Percentiles rank a stretch among this genome's conserved stretches.
Evolutionary conservation across 2,888 invertebrate species (phyloP).

Genomic region (Allolobophora icterica): DNA sequence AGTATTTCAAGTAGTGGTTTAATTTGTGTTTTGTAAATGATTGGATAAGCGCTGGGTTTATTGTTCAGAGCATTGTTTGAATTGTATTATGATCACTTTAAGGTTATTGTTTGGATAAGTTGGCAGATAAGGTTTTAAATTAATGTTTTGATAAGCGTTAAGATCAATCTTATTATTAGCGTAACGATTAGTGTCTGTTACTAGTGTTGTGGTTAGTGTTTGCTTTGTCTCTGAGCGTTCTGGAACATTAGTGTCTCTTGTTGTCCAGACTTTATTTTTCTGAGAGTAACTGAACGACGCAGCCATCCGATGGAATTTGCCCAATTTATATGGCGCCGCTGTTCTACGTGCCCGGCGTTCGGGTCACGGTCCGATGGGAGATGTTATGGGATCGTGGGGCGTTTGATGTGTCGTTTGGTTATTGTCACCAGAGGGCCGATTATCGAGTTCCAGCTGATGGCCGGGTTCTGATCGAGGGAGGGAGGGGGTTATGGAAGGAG

Average conservation of each 20-base stretch:
- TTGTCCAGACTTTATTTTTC: not conserved
- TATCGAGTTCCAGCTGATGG: constrained; percentile 1
- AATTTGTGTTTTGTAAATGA: too few relatives aligned
- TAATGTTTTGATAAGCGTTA: not conserved
- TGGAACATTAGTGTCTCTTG: not conserved
- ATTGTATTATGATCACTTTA: too few relatives aligned
- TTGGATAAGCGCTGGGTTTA: too few relatives aligned
- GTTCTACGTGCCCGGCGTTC: not conserved
- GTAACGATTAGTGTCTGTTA: not conserved
- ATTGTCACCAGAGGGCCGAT: constrained; percentile 1
- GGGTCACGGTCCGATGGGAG: not conserved
- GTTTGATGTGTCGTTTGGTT: not conserved
- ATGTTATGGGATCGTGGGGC: not conserved
- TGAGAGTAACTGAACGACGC: not conserved
- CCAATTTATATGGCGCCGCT: constrained; percentile 17
- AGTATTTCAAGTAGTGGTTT: too few relatives aligned
- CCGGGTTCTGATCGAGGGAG: not conserved
- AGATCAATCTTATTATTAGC: not conserved
- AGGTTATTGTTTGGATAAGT: too few relatives aligned
- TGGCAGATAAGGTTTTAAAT: not conserved
- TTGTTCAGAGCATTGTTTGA: too few relatives aligned
- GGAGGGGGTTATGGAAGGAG: not conserved
- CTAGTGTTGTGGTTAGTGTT: not conserved
- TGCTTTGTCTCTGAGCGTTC: not conserved
- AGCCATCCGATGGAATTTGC: not conserved